Conservation (phyloP, 2,888 invertebrate genomes). For the Agonopterix heracliana region DNA sequence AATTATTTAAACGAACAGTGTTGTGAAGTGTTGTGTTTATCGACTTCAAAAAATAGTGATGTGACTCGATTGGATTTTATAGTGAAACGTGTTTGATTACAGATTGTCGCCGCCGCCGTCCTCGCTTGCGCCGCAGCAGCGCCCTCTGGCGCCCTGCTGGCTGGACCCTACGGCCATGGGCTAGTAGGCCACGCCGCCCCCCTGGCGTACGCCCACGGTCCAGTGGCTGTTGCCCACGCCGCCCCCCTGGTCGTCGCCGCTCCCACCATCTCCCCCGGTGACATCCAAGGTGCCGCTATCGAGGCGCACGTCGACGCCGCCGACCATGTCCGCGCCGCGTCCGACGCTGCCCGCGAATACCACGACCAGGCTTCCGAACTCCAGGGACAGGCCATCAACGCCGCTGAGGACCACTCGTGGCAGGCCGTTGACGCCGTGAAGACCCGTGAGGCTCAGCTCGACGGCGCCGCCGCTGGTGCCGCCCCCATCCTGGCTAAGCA, state of each 20-base stretch:
- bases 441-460: slow-evolving; percentile 60
- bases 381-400: slow-evolving; percentile 65
- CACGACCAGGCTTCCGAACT: slow-evolving; percentile 67
- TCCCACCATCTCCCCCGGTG: slow-evolving; percentile 35
- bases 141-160: slow-evolving; percentile 16
- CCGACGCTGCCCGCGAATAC: slow-evolving; percentile 58
- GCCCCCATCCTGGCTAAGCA: slow-evolving; percentile 66
- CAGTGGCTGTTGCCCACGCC: slow-evolving; percentile 36
- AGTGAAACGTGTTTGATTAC: slow-evolving; percentile 30
- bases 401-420: slow-evolving; percentile 69
- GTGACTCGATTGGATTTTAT: slow-evolving; percentile 5
- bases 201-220: slow-evolving; percentile 30
- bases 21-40: background rate
- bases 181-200: slow-evolving; percentile 17
- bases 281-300: slow-evolving; percentile 28
- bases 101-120: slow-evolving; percentile 76
- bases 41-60: slow-evolving; percentile 8
- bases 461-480: slow-evolving; percentile 66
- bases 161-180: slow-evolving; percentile 16
- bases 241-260: slow-evolving; percentile 38
- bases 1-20: background rate
- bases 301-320: slow-evolving; percentile 61
- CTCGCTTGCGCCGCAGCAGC: slow-evolving; percentile 29
- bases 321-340: slow-evolving; percentile 65
- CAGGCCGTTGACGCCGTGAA: slow-evolving; percentile 64